A percentile compares a stretch with the other conserved stretches of the same genome.
Evolutionary conservation across 1,140 invertebrate species (phyloP).

Genomic region (Platorchestia sp.): DNA sequence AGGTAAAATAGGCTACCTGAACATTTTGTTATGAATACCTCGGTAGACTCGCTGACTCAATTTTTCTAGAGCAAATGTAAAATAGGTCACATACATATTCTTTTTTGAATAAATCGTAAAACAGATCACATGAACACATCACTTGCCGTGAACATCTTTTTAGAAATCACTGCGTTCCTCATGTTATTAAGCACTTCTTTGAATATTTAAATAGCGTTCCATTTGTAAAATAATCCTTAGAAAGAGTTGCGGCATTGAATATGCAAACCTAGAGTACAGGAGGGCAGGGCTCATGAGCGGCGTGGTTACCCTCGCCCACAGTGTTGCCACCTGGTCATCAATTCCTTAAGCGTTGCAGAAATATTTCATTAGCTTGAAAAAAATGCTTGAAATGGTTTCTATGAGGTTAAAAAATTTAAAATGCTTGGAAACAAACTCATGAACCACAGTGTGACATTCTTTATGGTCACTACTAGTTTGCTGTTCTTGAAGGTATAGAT

Average conservation of each 20-base stretch:
- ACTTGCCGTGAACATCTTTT: too few relatives aligned
- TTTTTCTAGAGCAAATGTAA: too few relatives aligned
- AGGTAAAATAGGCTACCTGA: too few relatives aligned
- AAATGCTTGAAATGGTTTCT: neutral
- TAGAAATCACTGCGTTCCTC: too few relatives aligned
- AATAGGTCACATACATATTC: too few relatives aligned
- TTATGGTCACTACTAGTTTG: neutral
- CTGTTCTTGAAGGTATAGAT: neutral
- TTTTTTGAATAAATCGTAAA: too few relatives aligned
- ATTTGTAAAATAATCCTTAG: neutral
- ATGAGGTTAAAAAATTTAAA: neutral
- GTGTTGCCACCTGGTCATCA: neutral
- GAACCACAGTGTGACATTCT: neutral
- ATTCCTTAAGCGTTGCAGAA: neutral
- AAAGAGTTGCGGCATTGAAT: neutral
- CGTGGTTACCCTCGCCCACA: neutral
- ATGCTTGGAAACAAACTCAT: neutral
- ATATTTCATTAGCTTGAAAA: neutral
- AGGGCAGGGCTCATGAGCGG: neutral
- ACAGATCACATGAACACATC: too few relatives aligned
- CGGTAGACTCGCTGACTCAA: too few relatives aligned
- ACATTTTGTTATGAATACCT: too few relatives aligned
- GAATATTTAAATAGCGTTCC: neutral
- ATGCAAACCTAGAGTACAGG: neutral
- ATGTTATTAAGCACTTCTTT: neutral